phyloP scores from a whole-genome alignment of 2,888 invertebrate genomes.

The Rhynchonema sp. region DNA sequence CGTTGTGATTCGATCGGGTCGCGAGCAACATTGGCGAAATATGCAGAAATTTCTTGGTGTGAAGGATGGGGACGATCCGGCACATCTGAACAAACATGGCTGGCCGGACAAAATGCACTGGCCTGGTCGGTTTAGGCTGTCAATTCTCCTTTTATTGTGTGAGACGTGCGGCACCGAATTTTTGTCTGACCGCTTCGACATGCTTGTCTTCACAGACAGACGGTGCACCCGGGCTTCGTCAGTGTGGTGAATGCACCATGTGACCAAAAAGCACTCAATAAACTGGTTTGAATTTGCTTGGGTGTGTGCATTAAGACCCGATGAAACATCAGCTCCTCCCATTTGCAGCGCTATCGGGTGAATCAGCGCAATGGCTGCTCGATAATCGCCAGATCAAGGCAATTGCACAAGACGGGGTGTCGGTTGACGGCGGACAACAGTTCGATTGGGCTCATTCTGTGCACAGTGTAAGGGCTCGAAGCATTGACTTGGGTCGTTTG shows the following conservation, averaged over 20 bases:
- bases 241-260: not conserved
- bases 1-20: not conserved
- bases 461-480: no score
- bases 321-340: no score
- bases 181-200: no score
- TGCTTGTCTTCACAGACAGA: no score
- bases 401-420: not conserved
- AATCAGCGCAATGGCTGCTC: not conserved
- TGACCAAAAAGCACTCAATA: no score
- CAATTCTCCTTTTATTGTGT: no score
- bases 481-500: no score
- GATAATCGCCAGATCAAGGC: not conserved
- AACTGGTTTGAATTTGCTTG: no score
- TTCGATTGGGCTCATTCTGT: not conserved
- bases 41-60: not conserved
- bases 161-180: no score
- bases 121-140: not conserved
- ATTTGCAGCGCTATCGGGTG: not conserved
- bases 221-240: no score
- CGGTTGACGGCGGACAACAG: not conserved
- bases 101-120: not conserved
- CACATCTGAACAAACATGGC: not conserved
- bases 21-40: not conserved
- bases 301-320: no score
- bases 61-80: not conserved